Evolutionary conservation across 2,113 vertebrate species (phyloP).

Genomic region (Cynoglossus semilaevis): DNA sequence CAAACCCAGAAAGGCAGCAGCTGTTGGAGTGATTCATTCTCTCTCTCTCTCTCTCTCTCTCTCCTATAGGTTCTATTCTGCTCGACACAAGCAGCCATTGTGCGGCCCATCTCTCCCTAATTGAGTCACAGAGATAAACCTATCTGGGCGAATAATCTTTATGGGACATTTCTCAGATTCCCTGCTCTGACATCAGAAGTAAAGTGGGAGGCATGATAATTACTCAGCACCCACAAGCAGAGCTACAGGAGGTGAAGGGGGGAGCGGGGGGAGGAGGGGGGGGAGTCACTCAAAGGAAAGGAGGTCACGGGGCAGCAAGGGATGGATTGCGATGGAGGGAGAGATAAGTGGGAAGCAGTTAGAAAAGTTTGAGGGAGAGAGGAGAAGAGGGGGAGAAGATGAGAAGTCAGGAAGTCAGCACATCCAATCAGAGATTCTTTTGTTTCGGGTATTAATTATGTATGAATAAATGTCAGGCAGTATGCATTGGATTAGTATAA

Average conservation of each 20-base stretch:
- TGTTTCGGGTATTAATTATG: conserved; percentile 76
- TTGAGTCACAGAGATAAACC: conserved; percentile 62
- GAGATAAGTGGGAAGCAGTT: conserved; percentile 51
- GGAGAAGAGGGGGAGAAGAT: conserved; percentile 35
- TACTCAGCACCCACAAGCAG: conserved; percentile 68
- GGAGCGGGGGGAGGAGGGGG: conserved; percentile 52
- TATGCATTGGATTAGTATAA: conserved; percentile 76
- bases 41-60: conserved; percentile 2
- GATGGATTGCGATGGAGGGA: conserved; percentile 30
- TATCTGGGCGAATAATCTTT: conserved; percentile 76
- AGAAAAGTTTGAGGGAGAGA: too few relatives aligned
- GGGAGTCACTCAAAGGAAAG: conserved; percentile 41
- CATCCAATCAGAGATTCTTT: conserved; percentile 66
- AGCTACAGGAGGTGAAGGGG: conserved; percentile 60
- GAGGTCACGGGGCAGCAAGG: conserved; percentile 44
- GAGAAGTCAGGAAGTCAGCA: conserved; percentile 52
- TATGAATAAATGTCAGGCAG: conserved; percentile 72
- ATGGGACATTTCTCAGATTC: conserved; percentile 76
- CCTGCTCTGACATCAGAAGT: conserved; percentile 58
- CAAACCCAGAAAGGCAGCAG: neutral
- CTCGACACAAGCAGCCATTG: conserved; percentile 69
- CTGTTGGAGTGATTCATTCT: conserved; percentile 16
- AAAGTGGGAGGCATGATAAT: conserved; percentile 64
- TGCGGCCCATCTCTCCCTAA: conserved; percentile 61
- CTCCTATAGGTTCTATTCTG: conserved; percentile 1